These are phyloP conservation scores for Hymenochirus boettgeri DNA, from an alignment of 2,113 vertebrate species.

Conservation along the genomic window DNA sequence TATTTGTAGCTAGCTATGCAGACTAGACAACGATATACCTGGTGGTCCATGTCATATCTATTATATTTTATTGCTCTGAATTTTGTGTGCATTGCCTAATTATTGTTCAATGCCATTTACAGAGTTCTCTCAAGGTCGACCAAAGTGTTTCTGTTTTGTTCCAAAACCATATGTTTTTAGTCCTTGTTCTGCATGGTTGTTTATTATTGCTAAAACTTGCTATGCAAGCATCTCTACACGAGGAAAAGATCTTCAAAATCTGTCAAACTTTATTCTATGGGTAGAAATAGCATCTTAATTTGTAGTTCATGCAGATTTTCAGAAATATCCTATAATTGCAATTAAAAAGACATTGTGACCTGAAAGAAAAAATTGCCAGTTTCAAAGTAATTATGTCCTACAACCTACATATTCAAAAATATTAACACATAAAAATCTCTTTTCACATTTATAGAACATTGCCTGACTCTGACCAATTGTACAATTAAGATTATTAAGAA, in stretches of 20 bases:
- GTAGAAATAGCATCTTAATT: too few species aligned
- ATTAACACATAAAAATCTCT: too few species aligned
- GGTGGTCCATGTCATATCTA: constrained; percentile 34
- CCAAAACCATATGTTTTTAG: constrained; percentile 35
- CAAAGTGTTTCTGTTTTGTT: constrained; percentile 34
- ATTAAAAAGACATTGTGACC: too few species aligned
- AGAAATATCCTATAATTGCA: too few species aligned
- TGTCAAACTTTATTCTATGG: constrained; percentile 13
- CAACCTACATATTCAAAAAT: too few species aligned
- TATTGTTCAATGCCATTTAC: constrained; percentile 27
- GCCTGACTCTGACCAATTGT: too few species aligned
- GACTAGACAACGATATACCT: constrained; percentile 36
- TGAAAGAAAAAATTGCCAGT: too few species aligned
- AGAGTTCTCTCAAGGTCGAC: constrained; percentile 36
- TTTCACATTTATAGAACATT: too few species aligned
- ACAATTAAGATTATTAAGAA: too few species aligned
- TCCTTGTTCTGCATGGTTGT: constrained; percentile 35
- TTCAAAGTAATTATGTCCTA: too few species aligned
- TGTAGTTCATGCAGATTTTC: too few species aligned
- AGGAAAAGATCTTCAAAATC: constrained; percentile 27
- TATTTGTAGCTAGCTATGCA: constrained; percentile 22
- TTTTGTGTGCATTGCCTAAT: constrained; percentile 38
- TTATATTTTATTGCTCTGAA: constrained; percentile 34
- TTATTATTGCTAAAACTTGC: constrained; percentile 28
- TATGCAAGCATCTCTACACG: constrained; percentile 21